Evolutionary conservation across 2,797 vertebrate species (phyloP).

Genomic region (Betta splendens): DNA sequence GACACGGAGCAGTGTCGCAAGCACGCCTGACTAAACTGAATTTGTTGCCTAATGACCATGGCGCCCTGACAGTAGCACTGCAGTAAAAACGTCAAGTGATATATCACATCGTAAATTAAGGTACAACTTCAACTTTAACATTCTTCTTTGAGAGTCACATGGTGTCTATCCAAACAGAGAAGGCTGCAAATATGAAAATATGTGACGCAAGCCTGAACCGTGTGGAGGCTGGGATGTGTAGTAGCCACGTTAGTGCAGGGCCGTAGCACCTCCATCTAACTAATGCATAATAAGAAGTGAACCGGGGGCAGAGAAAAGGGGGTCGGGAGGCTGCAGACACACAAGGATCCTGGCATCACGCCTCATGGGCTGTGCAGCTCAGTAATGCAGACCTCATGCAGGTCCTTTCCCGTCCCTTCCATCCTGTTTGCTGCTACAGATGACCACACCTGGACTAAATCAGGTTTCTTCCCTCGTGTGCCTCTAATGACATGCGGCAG

Average conservation of each 20-base stretch:
- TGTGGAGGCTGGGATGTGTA: conserved; percentile 18
- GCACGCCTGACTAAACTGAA: conserved; percentile 37
- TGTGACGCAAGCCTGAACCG: conserved; percentile 9
- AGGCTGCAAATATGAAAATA: conserved; percentile 19
- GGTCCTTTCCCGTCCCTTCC: conserved; percentile 5
- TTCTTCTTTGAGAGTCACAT: conserved; percentile 46
- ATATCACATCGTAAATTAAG: conserved; percentile 59
- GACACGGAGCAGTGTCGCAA: conserved; percentile 39
- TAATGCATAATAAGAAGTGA: conserved; percentile 74
- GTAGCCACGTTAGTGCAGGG: too few species aligned
- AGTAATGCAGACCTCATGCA: conserved; percentile 43
- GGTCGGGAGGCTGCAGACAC: conserved; percentile 63
- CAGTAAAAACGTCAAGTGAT: conserved; percentile 55
- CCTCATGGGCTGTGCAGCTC: conserved; percentile 41
- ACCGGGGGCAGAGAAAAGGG: conserved; percentile 47
- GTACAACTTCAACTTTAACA: conserved; percentile 30
- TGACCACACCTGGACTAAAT: conserved; percentile 36
- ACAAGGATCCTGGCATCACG: conserved; percentile 58
- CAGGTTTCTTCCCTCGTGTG: conserved; percentile 8
- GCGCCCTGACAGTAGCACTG: conserved; percentile 64
- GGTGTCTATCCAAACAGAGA: conserved; percentile 40
- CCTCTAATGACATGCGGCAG: conserved; percentile 3
- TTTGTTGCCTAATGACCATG: conserved; percentile 59
- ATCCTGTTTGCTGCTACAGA: conserved; percentile 16
- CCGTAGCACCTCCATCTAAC: too few species aligned